Conservation (phyloP, 30 jellyfish, hydroid and myxozoan genomes). For the Mastigias papua region DNA sequence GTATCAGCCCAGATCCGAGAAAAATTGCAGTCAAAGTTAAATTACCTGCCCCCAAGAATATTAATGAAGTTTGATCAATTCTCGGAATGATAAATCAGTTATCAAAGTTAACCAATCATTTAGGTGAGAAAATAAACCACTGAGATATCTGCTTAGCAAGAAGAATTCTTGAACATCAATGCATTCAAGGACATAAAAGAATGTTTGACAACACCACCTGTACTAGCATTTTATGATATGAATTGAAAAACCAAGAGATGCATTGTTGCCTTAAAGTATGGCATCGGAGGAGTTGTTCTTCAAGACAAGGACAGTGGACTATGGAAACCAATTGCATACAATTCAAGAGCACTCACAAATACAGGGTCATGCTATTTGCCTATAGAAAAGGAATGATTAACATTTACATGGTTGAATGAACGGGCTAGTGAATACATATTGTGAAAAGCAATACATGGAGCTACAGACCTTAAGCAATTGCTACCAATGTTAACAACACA, state of each 20-base stretch:
- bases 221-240: background rate
- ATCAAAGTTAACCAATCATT: background rate
- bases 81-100: background rate
- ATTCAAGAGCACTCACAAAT: slow-evolving; percentile 23
- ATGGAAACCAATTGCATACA: slow-evolving; percentile 37
- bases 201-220: background rate
- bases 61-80: background rate
- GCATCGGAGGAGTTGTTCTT: slow-evolving; percentile 34
- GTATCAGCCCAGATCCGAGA: background rate
- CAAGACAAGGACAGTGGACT: slow-evolving; percentile 27
- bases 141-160: too few relatives aligned
- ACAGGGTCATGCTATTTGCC: slow-evolving; percentile 34
- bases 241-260: background rate
- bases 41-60: background rate
- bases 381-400: slow-evolving; percentile 21
- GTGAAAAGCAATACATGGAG: background rate
- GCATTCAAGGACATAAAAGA: background rate
- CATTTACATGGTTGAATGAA: slow-evolving; percentile 46
- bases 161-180: too few relatives aligned
- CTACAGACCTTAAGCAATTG: background rate
- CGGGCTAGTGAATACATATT: slow-evolving; percentile 7
- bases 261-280: slow-evolving; percentile 4
- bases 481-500: slow-evolving; percentile 2
- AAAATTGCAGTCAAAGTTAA: background rate
- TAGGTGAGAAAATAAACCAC: too few relatives aligned